Conservation (phyloP, 1,140 invertebrate species). For the Zelostemma sp. region DNA sequence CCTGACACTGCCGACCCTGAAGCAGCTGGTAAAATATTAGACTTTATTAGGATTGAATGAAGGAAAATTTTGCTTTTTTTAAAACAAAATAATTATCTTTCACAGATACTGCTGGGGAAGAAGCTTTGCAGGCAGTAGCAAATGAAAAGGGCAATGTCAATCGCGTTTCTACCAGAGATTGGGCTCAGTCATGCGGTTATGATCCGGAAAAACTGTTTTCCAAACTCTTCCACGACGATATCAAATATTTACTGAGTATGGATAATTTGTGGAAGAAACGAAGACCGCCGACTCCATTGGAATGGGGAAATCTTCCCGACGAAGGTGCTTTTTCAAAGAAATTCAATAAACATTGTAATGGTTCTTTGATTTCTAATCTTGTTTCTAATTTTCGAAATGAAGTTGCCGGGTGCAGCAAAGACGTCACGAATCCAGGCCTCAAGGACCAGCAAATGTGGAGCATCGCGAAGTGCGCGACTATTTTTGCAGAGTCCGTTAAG, state of each 20-base stretch:
- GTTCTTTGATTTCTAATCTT: too few relatives aligned
- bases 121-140: conserved; percentile 20
- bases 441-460: conserved; percentile 88
- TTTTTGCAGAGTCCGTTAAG: conserved; percentile 83
- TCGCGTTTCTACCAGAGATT: conserved; percentile 30
- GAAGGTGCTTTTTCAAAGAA: conserved; percentile 61
- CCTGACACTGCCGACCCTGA: conserved; percentile 97
- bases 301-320: conserved; percentile 78
- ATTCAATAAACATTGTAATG: too few relatives aligned
- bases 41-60: too few relatives aligned
- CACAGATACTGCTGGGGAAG: conserved; percentile 32
- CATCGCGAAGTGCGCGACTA: conserved; percentile 79
- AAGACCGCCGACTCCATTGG: conserved; percentile 84
- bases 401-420: conserved; percentile 70
- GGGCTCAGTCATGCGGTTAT: conserved; percentile 79
- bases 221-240: conserved; percentile 96
- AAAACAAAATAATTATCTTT: background rate
- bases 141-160: conserved; percentile 42
- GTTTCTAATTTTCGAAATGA: too few relatives aligned
- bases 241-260: conserved; percentile 95
- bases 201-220: conserved; percentile 86
- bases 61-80: too few relatives aligned
- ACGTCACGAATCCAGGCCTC: conserved; percentile 61
- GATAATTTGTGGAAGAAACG: conserved; percentile 92
- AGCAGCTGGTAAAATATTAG: conserved; percentile 72